Evolutionary conservation across 92 coral and sea anemone genomes (phyloP).

Genomic region (Zoanthus solanderi): DNA sequence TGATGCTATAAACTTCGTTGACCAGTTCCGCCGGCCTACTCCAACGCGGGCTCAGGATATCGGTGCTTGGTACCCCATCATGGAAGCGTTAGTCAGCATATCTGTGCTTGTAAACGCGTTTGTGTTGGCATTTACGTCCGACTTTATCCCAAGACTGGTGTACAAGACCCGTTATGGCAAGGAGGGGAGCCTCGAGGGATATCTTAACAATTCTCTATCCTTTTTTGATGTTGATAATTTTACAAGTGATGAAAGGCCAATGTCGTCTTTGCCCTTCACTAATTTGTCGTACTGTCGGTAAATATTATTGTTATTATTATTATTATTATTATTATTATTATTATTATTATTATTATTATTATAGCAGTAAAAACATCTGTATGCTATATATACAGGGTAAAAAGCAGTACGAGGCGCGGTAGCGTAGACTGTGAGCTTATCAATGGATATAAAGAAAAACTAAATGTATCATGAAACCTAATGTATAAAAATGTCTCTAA

Average conservation of each 20-base stretch:
- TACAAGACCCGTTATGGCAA: conserved; percentile 10
- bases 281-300: conserved; percentile 75
- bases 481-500: too few species aligned
- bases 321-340: too few species aligned
- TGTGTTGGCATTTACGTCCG: conserved; percentile 94
- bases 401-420: too few species aligned
- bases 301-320: too few species aligned
- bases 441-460: too few species aligned
- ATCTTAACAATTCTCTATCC: conserved; percentile 78
- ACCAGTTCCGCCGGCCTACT: conserved; percentile 93
- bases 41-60: conserved; percentile 96
- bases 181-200: conserved; percentile 51
- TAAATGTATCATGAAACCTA: too few species aligned
- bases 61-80: conserved; percentile 92
- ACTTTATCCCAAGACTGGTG: conserved; percentile 75
- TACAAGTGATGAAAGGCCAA: neutral
- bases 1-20: conserved; percentile 92
- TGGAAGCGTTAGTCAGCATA: conserved; percentile 81
- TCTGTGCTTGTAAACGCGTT: conserved; percentile 94
- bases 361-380: too few species aligned
- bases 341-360: too few species aligned
- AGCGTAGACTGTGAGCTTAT: too few species aligned
- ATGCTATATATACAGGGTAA: too few species aligned
- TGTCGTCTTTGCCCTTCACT: conserved; percentile 18
- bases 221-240: conserved; percentile 74